Evolutionary conservation across 2,888 invertebrate genomes (phyloP), one percentile per base, ranked within the genome.

Genomic region (Arctia plantaginis): DNA sequence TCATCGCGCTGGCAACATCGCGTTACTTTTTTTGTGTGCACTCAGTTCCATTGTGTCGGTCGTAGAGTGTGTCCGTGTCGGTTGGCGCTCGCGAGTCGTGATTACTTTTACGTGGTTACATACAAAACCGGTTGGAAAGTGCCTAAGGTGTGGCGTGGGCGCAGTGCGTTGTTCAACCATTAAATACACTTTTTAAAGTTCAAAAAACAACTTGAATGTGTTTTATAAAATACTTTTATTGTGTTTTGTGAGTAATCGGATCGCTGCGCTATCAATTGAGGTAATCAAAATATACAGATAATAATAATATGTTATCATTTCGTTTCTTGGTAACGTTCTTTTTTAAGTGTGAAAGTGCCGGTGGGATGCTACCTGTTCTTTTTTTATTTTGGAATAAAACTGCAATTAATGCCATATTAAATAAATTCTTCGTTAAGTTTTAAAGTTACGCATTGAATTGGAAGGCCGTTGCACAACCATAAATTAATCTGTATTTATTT

Each of bases 111-210:
- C 94, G 94, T 91, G 87, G 84, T 89, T 88, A 89, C 88, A 87
- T 90, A 89, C 86, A 85, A 90, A 94, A 93, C 94, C 93, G 94
- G 93, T 94, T 93, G 88, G 93, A 94, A 94, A 94, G 94, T 94
- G 92, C 87, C 86, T 84, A 89, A 94, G 94, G 94, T 93, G 94
- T 92, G 94, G 93, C 93, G 93, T 91, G 90, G 92, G 91, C 90
- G 90, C 87, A 86, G 90, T 92, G 91, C 90, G 87, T 92, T 92
- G 89, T 90, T 92, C 91, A 90, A 92, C 90, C 91, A 90, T 91
- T 88, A 91, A 92, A 85, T 85, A 85, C 83, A 82, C 80, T 82
- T 72, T 82, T 83, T 81, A 81, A 76, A 85, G 76, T 82, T 83
- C 75, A 70, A 90, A 89, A 89, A 90, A 89, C 89, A 86, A 87